Evolutionary conservation across 2,113 vertebrate genomes (phyloP).

Genomic region (Chunga burmeisteri): DNA sequence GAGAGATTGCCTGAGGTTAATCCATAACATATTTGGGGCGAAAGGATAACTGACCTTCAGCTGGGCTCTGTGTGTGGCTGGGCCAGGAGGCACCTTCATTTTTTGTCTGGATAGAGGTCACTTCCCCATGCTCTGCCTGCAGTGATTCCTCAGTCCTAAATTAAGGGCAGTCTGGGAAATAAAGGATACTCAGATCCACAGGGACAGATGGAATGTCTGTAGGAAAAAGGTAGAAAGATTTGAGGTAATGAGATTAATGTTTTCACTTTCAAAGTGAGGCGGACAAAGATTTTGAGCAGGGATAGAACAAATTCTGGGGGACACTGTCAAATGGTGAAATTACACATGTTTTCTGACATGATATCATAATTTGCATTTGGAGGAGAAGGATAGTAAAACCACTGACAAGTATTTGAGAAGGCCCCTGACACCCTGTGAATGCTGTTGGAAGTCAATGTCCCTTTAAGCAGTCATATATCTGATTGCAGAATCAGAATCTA

Average conservation of each 20-base stretch:
- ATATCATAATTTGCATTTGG: not conserved
- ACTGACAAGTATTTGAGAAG: not conserved
- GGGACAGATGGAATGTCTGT: not conserved
- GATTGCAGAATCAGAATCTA: not conserved
- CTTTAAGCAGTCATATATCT: not conserved
- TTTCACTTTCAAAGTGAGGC: not conserved
- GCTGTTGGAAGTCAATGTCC: not conserved
- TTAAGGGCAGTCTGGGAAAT: not conserved
- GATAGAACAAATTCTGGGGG: not conserved
- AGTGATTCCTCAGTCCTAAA: not conserved
- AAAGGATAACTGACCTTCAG: not conserved
- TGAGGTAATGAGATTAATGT: not conserved
- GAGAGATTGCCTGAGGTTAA: not conserved
- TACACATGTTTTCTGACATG: not conserved
- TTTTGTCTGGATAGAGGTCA: not conserved
- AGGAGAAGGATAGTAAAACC: not conserved
- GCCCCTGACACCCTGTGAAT: not conserved
- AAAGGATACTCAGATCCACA: not conserved
- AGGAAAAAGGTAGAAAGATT: not conserved
- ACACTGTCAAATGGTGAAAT: not conserved
- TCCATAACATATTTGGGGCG: not conserved
- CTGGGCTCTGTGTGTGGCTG: not conserved
- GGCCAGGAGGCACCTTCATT: not conserved
- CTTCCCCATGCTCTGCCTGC: not conserved
- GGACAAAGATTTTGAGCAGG: not conserved